A percentile compares a stretch with the other conserved stretches of the same genome.
Evolutionary conservation across 2,888 invertebrate genomes (phyloP).

Genomic region (Chalcosyrphus nemorum): DNA sequence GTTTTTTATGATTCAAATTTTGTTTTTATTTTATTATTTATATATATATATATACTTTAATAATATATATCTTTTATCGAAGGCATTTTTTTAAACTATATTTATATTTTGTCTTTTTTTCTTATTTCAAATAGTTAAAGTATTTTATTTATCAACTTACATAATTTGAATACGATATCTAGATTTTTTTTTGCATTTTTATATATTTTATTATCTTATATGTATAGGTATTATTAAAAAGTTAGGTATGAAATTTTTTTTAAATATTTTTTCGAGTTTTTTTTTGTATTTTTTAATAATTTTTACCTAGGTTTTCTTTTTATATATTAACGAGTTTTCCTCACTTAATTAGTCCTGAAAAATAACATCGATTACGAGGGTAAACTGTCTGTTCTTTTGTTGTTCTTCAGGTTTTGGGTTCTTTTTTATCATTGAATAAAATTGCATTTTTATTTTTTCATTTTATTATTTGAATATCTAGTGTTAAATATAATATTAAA

Average conservation of each 20-base stretch:
- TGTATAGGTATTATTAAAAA: slow-evolving; percentile 71
- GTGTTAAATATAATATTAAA: slow-evolving; percentile 69
- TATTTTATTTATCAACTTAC: slow-evolving; percentile 69
- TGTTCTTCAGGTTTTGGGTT: slow-evolving; percentile 50
- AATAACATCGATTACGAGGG: slow-evolving; percentile 55
- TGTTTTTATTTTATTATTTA: too few relatives aligned
- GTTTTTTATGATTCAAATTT: slow-evolving; percentile 63
- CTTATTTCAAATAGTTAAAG: slow-evolving; percentile 68
- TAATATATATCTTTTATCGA: slow-evolving; percentile 71
- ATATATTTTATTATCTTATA: slow-evolving; percentile 54
- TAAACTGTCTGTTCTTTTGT: slow-evolving; percentile 65
- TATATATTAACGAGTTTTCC: slow-evolving; percentile 58
- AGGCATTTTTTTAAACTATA: slow-evolving; percentile 73
- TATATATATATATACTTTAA: slow-evolving; percentile 51
- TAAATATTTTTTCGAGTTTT: slow-evolving; percentile 73
- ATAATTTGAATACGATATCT: slow-evolving; percentile 74
- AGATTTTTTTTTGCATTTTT: slow-evolving; percentile 64
- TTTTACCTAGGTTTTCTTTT: slow-evolving; percentile 68
- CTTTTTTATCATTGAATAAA: slow-evolving; percentile 60
- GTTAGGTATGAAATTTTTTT: slow-evolving; percentile 74
- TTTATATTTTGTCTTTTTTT: slow-evolving; percentile 73
- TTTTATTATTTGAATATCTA: slow-evolving; percentile 74
- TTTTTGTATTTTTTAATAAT: slow-evolving; percentile 58
- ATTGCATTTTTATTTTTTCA: slow-evolving; percentile 66
- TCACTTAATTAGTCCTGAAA: slow-evolving; percentile 56